Conservation (phyloP, 2,797 vertebrate species). For the Danio albolineatus region DNA sequence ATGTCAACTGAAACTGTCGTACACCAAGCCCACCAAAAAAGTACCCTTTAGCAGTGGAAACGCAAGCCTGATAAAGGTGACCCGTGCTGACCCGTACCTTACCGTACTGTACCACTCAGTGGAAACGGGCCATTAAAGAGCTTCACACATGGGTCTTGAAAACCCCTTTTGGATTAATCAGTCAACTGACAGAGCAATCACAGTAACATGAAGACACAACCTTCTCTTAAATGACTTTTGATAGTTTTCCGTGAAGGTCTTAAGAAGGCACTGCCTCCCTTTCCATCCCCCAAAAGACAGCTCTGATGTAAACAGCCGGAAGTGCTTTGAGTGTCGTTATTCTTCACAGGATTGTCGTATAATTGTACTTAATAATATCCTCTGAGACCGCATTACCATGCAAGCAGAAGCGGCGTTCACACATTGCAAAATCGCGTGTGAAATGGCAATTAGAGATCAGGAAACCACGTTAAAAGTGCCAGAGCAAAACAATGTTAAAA, state of each 20-base stretch:
- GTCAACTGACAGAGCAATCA: background rate
- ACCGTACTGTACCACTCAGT: too few relatives aligned
- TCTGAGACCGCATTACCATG: conserved; percentile 26
- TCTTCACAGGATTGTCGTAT: background rate
- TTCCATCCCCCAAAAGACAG: background rate
- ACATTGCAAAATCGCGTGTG: background rate
- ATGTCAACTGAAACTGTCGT: too few relatives aligned
- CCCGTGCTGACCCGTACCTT: too few relatives aligned
- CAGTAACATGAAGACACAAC: background rate
- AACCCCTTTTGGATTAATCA: too few relatives aligned
- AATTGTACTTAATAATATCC: conserved; percentile 28
- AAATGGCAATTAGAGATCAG: conserved; percentile 46
- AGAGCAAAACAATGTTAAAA: conserved; percentile 43
- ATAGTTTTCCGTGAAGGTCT: background rate
- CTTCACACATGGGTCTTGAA: too few relatives aligned
- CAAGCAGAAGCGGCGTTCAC: conserved; percentile 6
- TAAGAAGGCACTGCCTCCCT: background rate
- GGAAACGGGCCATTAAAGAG: too few relatives aligned
- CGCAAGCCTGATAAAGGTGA: too few relatives aligned
- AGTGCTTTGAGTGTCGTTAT: background rate
- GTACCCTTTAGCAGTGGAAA: too few relatives aligned
- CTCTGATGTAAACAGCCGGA: background rate
- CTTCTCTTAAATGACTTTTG: background rate
- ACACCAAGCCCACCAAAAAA: too few relatives aligned
- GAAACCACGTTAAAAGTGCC: conserved; percentile 49